Evolutionary conservation across 2,113 vertebrate genomes (phyloP).

Genomic region (Stegostoma tigrinum): DNA sequence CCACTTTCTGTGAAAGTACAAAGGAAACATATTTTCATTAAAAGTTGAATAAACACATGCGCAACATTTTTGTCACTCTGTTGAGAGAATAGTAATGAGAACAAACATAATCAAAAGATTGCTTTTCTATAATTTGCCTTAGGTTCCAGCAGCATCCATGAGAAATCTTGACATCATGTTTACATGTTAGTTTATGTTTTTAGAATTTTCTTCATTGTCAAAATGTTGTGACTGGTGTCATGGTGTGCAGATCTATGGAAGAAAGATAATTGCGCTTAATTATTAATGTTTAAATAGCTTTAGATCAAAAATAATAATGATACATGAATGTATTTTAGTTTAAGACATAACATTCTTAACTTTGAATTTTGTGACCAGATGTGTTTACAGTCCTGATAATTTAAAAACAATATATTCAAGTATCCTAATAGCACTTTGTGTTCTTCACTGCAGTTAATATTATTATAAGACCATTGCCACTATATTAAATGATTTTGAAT

Average conservation of each 20-base stretch:
- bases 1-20: no score
- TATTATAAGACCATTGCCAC: background rate
- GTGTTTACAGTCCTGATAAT: background rate
- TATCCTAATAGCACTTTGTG: background rate
- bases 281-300: constrained; percentile 51
- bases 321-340: background rate
- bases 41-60: background rate
- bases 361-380: constrained; percentile 3
- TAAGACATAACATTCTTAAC: constrained; percentile 6
- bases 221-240: constrained; percentile 39
- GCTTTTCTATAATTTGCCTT: background rate
- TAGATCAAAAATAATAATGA: constrained; percentile 46
- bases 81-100: background rate
- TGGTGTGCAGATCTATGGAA: constrained; percentile 41
- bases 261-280: constrained; percentile 47
- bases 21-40: background rate
- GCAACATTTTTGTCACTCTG: background rate
- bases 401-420: background rate
- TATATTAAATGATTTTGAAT: background rate
- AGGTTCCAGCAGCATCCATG: background rate
- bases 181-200: constrained; percentile 26
- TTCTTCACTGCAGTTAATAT: background rate
- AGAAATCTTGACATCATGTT: constrained; percentile 22
- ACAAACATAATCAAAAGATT: constrained; percentile 10
- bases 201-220: background rate